Percentiles rank a stretch among this genome's conserved stretches.
phyloP scores from a whole-genome alignment of 2,113 vertebrate species.

The Menidia beryllina region DNA sequence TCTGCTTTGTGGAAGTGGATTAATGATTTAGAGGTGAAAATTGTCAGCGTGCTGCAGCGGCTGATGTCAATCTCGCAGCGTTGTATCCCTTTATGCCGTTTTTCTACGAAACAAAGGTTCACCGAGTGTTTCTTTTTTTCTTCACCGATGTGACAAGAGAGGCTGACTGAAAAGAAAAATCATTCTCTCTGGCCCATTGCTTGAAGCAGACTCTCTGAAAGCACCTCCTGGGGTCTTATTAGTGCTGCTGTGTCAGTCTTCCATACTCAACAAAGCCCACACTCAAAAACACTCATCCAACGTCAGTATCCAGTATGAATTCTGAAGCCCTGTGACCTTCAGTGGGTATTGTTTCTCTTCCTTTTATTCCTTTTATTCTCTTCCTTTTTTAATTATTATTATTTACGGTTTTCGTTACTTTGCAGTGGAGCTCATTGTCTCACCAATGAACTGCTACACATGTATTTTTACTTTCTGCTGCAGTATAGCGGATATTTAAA shows the following conservation, averaged over 20 bases:
- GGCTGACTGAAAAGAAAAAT: constrained; percentile 23
- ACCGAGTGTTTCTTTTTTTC: background rate
- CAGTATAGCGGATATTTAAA: background rate
- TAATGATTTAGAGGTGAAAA: background rate
- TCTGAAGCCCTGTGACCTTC: constrained; percentile 57
- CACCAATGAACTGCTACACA: constrained; percentile 1
- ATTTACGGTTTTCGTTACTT: constrained; percentile 15
- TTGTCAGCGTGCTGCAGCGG: background rate
- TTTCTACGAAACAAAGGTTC: constrained; percentile 12
- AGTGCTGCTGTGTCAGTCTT: constrained; percentile 37
- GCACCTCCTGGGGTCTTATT: constrained; percentile 59
- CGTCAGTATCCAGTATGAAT: constrained; percentile 40
- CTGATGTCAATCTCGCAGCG: background rate
- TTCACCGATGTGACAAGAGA: background rate
- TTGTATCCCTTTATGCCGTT: background rate
- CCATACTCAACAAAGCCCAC: constrained; percentile 43
- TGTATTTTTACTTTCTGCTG: constrained; percentile 15
- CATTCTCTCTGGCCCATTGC: constrained; percentile 18
- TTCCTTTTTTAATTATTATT: constrained; percentile 17
- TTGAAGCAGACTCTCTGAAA: constrained; percentile 49
- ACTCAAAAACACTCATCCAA: constrained; percentile 33
- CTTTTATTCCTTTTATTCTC: constrained; percentile 15
- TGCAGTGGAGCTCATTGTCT: constrained; percentile 20
- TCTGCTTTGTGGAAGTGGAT: background rate
- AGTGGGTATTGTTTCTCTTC: constrained; percentile 35